Evolutionary conservation across 2,113 vertebrate species (phyloP).

Genomic region (Zosterops japonicus): DNA sequence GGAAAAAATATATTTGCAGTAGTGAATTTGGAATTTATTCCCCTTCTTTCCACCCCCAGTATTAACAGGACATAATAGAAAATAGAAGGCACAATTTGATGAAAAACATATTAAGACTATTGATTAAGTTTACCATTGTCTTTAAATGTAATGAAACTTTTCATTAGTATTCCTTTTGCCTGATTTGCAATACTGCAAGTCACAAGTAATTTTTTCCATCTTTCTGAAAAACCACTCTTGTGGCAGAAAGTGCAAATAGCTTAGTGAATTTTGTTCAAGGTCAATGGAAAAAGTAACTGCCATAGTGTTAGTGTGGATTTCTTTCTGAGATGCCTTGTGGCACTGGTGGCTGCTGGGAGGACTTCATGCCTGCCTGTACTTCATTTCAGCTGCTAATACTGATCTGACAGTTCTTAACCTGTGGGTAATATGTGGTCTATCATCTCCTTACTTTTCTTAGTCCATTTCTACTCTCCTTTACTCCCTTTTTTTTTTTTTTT

Average conservation of each 20-base stretch:
- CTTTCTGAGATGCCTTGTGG: constrained; percentile 55
- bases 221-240: not conserved
- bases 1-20: not conserved
- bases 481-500: not conserved
- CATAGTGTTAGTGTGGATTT: constrained; percentile 15
- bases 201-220: not conserved
- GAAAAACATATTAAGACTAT: not conserved
- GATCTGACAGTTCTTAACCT: constrained; percentile 51
- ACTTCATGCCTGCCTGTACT: not conserved
- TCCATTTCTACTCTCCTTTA: not conserved
- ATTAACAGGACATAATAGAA: not conserved
- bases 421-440: constrained; percentile 10
- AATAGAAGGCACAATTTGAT: not conserved
- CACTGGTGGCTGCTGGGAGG: constrained; percentile 11
- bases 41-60: not conserved
- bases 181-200: not conserved
- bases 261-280: constrained; percentile 37
- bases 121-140: not conserved
- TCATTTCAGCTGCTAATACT: constrained; percentile 33
- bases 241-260: not conserved
- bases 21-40: not conserved
- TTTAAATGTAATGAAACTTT: not conserved
- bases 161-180: not conserved
- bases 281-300: constrained; percentile 45
- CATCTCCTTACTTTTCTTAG: constrained; percentile 5